A percentile compares a stretch with the other conserved stretches of the same genome.
Conservation (phyloP, 2,888 invertebrate species). For the Junonia oenone region DNA sequence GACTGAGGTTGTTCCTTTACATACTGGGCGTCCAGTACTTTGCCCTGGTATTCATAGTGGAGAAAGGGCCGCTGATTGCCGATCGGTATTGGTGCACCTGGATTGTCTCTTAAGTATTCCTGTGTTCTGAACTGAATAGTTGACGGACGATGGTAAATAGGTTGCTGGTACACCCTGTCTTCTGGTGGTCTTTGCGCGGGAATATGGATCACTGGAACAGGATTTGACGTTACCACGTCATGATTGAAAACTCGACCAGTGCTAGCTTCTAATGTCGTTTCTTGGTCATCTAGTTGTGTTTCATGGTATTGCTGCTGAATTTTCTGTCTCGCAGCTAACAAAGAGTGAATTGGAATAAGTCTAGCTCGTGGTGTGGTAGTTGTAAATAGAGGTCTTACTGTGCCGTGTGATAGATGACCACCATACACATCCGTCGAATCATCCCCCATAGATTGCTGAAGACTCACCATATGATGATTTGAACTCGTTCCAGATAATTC, state of each 20-base stretch:
- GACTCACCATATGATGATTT: constrained; percentile 76
- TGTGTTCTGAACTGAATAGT: constrained; percentile 64
- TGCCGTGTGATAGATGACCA: constrained; percentile 81
- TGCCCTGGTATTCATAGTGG: constrained; percentile 69
- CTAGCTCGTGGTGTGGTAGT: constrained; percentile 81
- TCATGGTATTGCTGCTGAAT: constrained; percentile 70
- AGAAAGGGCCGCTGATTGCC: constrained; percentile 74
- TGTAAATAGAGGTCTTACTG: constrained; percentile 83
- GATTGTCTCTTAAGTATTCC: constrained; percentile 72
- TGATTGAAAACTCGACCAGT: constrained; percentile 73
- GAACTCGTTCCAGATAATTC: constrained; percentile 80
- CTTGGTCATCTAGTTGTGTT: constrained; percentile 52
- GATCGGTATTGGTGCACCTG: constrained; percentile 68
- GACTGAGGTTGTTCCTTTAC: constrained; percentile 51
- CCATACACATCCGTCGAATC: constrained; percentile 86
- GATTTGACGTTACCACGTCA: constrained; percentile 72
- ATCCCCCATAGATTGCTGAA: constrained; percentile 81
- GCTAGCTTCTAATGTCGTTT: constrained; percentile 72
- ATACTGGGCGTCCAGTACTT: constrained; percentile 68
- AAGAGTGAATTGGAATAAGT: constrained; percentile 71
- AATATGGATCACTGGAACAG: constrained; percentile 77
- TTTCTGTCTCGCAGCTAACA: constrained; percentile 70
- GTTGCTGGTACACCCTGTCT: constrained; percentile 60
- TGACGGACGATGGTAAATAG: constrained; percentile 58
- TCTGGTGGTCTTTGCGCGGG: constrained; percentile 61